Evolutionary conservation across 1,140 invertebrate species (phyloP), one percentile per base, ranked within the genome.

Genomic region (Muscidifurax raptorellus): DNA sequence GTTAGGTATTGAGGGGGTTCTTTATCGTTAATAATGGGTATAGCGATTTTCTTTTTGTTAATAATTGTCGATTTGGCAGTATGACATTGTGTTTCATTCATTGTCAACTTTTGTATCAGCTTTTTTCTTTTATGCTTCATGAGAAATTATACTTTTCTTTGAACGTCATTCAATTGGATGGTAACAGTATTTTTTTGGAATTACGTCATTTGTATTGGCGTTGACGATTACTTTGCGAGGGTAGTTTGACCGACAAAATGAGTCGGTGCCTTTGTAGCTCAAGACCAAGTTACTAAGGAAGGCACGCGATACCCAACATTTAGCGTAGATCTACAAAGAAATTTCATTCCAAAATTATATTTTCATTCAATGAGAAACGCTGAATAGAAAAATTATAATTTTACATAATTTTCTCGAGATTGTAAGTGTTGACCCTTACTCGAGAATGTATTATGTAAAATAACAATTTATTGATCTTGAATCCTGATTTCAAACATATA

Each of bases 1-100:
- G 88, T 86, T 90, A 88, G 88, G 88, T 91, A 91, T 91, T 90
- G 86, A 92, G 89, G 92, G 36, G 90, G 88, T 91, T 91, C 88
- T 88, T 90, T 92, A 92, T 92, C 90, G 88, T 93, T 89, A 89
- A 89, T 90, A 90, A 90, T 90, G 90, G 90, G 86, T 90, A 90
- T 86, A 90, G 89, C 87, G 87, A 89, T 84, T 80, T 67, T 80
- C 32, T 79, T 78, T 59, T 22, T 52, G 30, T 28, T 89, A 89
- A 89, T 90, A 92, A 91, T 92, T 92, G 89, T 93, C 91, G 89
- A 91, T 93, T 93, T 93, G 92, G 92, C 92, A 93, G 92, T 93
- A 92, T 91, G 90, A 91, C 89, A 92, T 91, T 92, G 90, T 89
- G 88, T 90, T 89, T 88, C 84, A 85, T 74, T 87, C 69, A 83